Base-by-base conservation (phyloP, 2,888 invertebrate species). In the Philereme vetulata region DNA sequence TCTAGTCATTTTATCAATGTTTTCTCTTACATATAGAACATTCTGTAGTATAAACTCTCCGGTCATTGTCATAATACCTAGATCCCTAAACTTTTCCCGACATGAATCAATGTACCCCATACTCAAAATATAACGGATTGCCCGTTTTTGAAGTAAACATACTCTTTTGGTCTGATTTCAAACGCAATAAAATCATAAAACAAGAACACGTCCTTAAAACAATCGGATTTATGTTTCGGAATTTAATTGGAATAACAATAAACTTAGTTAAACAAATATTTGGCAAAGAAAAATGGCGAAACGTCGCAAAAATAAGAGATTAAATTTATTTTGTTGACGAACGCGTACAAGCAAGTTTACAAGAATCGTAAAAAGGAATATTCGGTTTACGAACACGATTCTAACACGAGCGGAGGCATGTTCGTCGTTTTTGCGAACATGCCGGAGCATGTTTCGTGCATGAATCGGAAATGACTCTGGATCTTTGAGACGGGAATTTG, bases 401-500 rank as follows among this genome's bases (percentile, higher is more conserved):
- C 77, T 78, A 78, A 81, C 81, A 78, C 77, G 76, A 67, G 59
- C 48, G 55, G 60, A 68, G 46, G 62, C 76, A 74, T 79, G 78
- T 75, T 66, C 62, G 52, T 52, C 60, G 70, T 81, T 80, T 80
- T 82, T 82, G 79, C 70, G 54, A 60, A 74, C 77, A 76, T 78
- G 76, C 75, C 67, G 72, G 71, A 75, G 67, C 78, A 70, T 82
- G 82, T 81, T 80, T 78, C 73, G 85, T 85, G 81, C 84, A 81
- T 71, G 82, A 76, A 79, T 77, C 68, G 70, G 74, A 74, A 77
- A 78, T 75, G 70, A 73, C 62, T 56, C 67, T 64, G 65, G 78
- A 75, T 77, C 72, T 75, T 53, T 51, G 58, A 62, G 60, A 56
- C 52, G 64, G 60, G 51, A 46, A 60, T 59, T 61, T 63, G 52